Evolutionary conservation across 2,797 vertebrate genomes (phyloP).

Genomic region (Steatocranus sp.): DNA sequence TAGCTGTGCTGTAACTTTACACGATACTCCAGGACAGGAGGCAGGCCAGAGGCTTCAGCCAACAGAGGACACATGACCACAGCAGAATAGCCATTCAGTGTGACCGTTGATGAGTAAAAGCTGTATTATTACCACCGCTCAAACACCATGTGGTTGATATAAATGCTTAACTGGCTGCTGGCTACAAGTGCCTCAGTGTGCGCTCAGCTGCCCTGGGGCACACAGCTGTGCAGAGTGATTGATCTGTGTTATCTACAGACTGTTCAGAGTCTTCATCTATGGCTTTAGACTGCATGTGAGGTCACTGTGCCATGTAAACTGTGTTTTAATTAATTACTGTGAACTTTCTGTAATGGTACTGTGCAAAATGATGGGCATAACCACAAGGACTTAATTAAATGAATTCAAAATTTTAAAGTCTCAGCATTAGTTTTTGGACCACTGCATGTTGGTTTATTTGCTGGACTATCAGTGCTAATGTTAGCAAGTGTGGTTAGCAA

Average conservation of each 20-base stretch:
- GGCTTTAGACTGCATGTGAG: not conserved
- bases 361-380: not conserved
- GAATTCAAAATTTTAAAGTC: not conserved
- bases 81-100: conserved; percentile 48
- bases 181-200: conserved; percentile 16
- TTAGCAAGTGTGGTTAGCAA: not conserved
- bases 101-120: conserved; percentile 48
- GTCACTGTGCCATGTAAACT: not conserved
- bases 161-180: not conserved
- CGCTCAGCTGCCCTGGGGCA: conserved; percentile 35
- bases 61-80: conserved; percentile 27
- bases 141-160: conserved; percentile 42
- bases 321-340: not conserved
- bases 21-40: conserved; percentile 43
- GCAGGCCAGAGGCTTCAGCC: conserved; percentile 37
- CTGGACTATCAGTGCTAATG: not conserved
- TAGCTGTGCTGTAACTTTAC: conserved; percentile 54
- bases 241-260: not conserved
- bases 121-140: not conserved
- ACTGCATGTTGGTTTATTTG: not conserved
- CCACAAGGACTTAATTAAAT: not conserved
- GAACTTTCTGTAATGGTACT: not conserved
- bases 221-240: conserved; percentile 30
- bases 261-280: not conserved
- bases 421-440: fast-evolving